Conservation (phyloP, 2,113 vertebrate species). For the Otis tarda region DNA sequence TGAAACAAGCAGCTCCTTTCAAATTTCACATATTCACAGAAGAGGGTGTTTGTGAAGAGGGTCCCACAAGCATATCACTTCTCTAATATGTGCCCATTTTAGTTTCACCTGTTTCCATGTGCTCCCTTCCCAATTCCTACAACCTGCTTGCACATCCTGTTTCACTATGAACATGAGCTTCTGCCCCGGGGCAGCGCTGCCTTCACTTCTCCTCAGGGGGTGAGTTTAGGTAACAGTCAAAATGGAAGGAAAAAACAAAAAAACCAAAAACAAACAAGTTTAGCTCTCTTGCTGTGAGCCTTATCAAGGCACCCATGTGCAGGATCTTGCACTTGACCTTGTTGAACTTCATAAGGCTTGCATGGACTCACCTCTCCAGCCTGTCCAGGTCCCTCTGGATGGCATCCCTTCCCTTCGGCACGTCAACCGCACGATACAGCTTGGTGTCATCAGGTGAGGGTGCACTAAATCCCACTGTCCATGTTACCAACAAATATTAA, state of each 20-base stretch:
- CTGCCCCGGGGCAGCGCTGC: background rate
- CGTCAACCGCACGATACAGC: no score
- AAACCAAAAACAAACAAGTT: background rate
- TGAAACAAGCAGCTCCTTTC: conserved; percentile 52
- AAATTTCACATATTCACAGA: conserved; percentile 32
- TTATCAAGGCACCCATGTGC: background rate
- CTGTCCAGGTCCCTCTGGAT: no score
- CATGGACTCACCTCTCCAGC: no score
- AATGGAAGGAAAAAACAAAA: background rate
- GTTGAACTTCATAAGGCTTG: no score
- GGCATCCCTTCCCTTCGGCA: no score
- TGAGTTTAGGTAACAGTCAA: background rate
- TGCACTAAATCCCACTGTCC: no score
- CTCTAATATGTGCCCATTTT: conserved; percentile 27
- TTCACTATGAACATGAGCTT: conserved; percentile 67
- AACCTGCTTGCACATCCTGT: conserved; percentile 69
- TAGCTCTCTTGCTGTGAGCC: background rate
- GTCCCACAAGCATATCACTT: conserved; percentile 43
- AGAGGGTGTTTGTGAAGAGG: background rate
- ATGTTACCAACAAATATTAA: no score
- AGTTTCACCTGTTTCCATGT: conserved; percentile 47
- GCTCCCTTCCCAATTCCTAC: conserved; percentile 61
- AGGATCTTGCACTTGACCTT: no score
- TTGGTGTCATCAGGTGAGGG: no score
- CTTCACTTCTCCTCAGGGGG: conserved; percentile 56